These are phyloP conservation scores for Dendropsophus ebraccatus DNA, from an alignment of 2,113 vertebrate species.

Conservation along the genomic window DNA sequence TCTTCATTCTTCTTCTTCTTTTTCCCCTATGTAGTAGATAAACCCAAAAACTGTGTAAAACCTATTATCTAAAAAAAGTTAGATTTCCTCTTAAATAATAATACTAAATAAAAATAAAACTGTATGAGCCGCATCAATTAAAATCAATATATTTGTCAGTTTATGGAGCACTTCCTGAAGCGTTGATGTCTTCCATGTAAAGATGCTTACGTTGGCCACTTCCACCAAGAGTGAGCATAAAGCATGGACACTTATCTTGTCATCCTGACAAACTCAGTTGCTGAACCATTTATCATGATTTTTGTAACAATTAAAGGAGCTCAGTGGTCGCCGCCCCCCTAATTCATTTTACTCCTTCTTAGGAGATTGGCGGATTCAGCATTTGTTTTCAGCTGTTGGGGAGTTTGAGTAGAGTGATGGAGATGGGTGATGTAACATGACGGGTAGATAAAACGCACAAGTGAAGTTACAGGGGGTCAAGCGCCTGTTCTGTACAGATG, in stretches of 20 bases:
- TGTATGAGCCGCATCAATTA: not conserved
- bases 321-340: not conserved
- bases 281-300: constrained; percentile 63
- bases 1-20: too few species aligned
- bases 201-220: not conserved
- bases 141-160: not conserved
- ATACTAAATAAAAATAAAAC: not conserved
- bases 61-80: too few species aligned
- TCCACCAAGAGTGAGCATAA: constrained; percentile 60
- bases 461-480: not conserved
- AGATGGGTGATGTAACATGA: too few species aligned
- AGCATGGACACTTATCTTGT: constrained; percentile 67
- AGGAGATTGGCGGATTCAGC: not conserved
- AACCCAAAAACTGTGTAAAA: too few species aligned
- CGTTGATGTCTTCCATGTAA: not conserved
- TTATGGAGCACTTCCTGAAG: not conserved
- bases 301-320: constrained; percentile 12
- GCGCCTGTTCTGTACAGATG: not conserved
- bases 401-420: not conserved
- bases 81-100: too few species aligned
- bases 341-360: not conserved
- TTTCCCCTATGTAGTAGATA: too few species aligned
- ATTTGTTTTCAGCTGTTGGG: not conserved
- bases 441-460: not conserved
- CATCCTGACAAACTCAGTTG: constrained; percentile 65